These are phyloP conservation scores for Pterocles burchelli DNA, from an alignment of 2,113 vertebrate genomes.

Conservation along the genomic window DNA sequence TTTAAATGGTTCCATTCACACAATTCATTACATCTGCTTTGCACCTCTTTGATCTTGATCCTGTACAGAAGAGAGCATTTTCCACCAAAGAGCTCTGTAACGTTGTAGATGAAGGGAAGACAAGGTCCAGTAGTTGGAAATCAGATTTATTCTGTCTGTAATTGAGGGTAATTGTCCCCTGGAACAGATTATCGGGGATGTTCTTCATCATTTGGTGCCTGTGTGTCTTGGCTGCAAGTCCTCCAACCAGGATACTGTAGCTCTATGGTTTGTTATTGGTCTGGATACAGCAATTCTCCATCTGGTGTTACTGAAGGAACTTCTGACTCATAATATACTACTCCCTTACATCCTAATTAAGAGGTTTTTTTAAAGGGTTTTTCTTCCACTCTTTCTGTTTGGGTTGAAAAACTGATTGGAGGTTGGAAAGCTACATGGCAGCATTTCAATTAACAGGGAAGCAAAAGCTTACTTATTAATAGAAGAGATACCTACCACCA, in stretches of 20 bases:
- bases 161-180: neutral
- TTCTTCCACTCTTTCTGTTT: neutral
- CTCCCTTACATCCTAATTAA: neutral
- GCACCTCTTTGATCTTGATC: constrained; percentile 18
- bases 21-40: constrained; percentile 6
- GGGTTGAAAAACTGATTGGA: neutral
- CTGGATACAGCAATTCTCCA: neutral
- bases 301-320: neutral
- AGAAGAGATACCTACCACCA: neutral
- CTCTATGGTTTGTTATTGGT: neutral
- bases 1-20: neutral
- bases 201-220: neutral
- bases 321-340: neutral
- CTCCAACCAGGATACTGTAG: neutral
- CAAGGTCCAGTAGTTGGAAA: neutral
- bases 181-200: neutral
- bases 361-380: neutral
- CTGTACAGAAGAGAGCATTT: neutral
- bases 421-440: neutral
- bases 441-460: neutral
- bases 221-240: neutral
- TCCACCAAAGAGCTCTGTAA: neutral
- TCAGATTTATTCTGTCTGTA: constrained; percentile 8
- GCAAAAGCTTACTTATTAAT: neutral
- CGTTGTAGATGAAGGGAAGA: neutral